Evolutionary conservation across 2,797 vertebrate species (phyloP).

Genomic region (Corythornis leucogaster): DNA sequence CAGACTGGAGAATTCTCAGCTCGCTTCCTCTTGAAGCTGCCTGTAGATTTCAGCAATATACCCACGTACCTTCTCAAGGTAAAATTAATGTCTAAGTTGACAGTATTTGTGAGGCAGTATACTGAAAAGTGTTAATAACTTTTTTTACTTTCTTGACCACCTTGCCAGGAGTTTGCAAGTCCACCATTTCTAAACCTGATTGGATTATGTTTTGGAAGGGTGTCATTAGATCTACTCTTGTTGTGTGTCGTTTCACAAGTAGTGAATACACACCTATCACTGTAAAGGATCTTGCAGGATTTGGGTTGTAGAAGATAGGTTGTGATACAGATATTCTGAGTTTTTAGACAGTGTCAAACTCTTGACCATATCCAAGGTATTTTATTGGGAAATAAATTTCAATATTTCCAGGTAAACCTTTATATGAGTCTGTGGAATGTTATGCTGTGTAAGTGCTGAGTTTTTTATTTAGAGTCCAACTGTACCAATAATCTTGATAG

Average conservation of each 20-base stretch:
- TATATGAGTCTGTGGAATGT: neutral
- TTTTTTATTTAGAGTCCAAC: neutral
- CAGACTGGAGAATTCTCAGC: slow-evolving; percentile 94
- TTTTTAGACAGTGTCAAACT: neutral
- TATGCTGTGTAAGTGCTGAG: neutral
- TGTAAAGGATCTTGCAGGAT: neutral
- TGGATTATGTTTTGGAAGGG: neutral
- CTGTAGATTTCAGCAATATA: slow-evolving; percentile 98
- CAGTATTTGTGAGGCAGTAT: neutral
- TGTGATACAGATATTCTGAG: neutral
- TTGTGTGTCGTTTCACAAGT: accelerated
- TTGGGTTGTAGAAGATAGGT: neutral
- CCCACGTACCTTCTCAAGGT: slow-evolving; percentile 98
- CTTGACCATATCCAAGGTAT: neutral
- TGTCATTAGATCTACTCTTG: neutral
- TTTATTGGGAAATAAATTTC: neutral
- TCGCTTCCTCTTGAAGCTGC: slow-evolving; percentile 95
- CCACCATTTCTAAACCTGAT: neutral
- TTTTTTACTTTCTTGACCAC: neutral
- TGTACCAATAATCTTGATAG: neutral
- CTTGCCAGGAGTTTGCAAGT: neutral
- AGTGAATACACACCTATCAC: neutral
- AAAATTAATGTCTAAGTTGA: slow-evolving; percentile 52
- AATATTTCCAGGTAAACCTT: neutral
- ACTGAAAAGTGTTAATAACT: neutral